These are phyloP conservation scores for Phlogophora meticulosa DNA, from an alignment of 2,888 invertebrate species.

Conservation along the genomic window DNA sequence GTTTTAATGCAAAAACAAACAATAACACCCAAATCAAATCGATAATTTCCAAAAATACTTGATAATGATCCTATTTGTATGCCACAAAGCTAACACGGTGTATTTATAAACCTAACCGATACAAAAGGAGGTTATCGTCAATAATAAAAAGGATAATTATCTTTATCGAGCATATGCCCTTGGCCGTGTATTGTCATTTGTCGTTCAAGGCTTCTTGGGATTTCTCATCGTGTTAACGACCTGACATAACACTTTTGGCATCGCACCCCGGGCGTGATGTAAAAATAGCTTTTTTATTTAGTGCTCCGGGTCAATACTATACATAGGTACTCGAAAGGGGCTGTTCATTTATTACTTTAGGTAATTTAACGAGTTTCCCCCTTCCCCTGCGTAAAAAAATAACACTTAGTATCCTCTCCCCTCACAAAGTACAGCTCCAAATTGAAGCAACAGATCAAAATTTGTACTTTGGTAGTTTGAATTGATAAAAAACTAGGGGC, in stretches of 20 bases:
- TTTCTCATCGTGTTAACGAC: slow-evolving; percentile 28
- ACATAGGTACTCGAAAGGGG: background rate
- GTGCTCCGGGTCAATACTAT: slow-evolving; percentile 3
- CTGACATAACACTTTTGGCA: slow-evolving; percentile 28
- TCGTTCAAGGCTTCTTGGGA: slow-evolving; percentile 34
- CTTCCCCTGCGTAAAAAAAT: too few species aligned
- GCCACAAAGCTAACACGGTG: background rate
- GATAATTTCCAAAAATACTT: background rate
- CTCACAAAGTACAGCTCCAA: too few species aligned
- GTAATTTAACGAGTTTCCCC: too few species aligned
- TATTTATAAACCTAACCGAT: slow-evolving; percentile 40
- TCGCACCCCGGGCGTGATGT: slow-evolving; percentile 28
- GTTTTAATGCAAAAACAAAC: background rate
- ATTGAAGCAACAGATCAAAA: too few species aligned
- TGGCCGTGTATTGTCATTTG: slow-evolving; percentile 39
- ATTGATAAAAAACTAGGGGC: too few species aligned
- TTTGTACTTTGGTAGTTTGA: too few species aligned
- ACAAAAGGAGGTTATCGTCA: slow-evolving; percentile 41
- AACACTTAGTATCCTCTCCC: too few species aligned
- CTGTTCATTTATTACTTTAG: too few species aligned
- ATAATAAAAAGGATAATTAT: slow-evolving; percentile 44
- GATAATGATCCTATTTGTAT: slow-evolving; percentile 25
- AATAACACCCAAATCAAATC: background rate
- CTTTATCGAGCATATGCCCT: slow-evolving; percentile 24
- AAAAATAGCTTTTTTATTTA: slow-evolving; percentile 30